A percentile compares a stretch with the other conserved stretches of the same genome.
These are phyloP conservation scores for Paramormyrops hopkinsi DNA, from an alignment of 2,797 vertebrate genomes.

Conservation along the genomic window DNA sequence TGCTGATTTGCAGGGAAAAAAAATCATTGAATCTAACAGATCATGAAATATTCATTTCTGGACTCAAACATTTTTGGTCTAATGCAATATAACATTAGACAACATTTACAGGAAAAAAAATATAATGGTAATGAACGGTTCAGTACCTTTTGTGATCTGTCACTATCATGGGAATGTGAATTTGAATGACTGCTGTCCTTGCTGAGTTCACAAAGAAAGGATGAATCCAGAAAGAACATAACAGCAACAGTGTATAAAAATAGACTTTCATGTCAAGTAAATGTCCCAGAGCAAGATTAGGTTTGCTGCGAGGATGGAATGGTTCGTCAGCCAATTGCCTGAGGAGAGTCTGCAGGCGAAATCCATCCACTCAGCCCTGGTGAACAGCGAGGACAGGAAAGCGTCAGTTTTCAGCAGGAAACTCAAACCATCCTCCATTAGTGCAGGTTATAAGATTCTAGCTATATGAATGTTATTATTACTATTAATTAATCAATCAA, in stretches of 20 bases:
- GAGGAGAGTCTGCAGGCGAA: conserved; percentile 77
- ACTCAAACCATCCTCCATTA: conserved; percentile 38
- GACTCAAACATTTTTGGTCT: neutral
- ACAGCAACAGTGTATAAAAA: conserved; percentile 51
- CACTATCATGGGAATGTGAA: conserved; percentile 56
- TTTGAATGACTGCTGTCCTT: conserved; percentile 30
- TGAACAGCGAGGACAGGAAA: conserved; percentile 65
- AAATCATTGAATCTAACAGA: neutral
- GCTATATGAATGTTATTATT: conserved; percentile 16
- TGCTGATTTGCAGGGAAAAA: neutral
- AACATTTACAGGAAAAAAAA: neutral
- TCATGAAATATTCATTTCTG: neutral
- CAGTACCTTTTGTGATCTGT: neutral
- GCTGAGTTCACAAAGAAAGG: conserved; percentile 21
- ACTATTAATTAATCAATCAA: conserved; percentile 57
- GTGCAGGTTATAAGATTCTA: conserved; percentile 36
- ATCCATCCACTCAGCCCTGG: conserved; percentile 64
- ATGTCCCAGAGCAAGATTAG: conserved; percentile 76
- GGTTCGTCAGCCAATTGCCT: conserved; percentile 69
- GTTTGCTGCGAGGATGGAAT: conserved; percentile 71
- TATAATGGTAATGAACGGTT: neutral
- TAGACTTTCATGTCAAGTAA: conserved; percentile 69
- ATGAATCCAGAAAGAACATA: conserved; percentile 37
- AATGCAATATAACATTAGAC: neutral
- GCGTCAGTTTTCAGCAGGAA: conserved; percentile 61